Base-by-base conservation (phyloP, 35 echinoderm and acorn worm species). In the Chiridota heheva region DNA sequence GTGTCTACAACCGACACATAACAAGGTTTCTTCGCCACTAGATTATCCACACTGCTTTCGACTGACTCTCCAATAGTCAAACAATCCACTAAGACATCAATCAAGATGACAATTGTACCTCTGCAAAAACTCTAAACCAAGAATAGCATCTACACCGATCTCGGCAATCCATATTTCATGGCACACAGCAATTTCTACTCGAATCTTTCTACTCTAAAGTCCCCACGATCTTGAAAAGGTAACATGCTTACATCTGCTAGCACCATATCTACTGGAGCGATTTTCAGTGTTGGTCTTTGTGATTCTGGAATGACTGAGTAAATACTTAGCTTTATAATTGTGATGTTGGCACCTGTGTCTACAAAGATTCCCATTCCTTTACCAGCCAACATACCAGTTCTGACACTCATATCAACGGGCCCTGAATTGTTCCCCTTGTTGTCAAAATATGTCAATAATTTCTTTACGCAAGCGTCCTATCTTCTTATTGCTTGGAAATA, bases 191-290 rank as follows among this genome's bases (percentile, higher is more conserved):
- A n/a, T n/a, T n/a, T n/a, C n/a, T n/a, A n/a, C n/a, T n/a, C n/a
- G n/a, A n/a, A 78, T 35, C 1, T 60, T n/a, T n/a, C n/a, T n/a
- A n/a, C n/a, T n/a, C n/a, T 13, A 40, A 78, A 78, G 8, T 24
- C 42, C 48, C 74, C 73, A 59, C 5, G 29, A 1, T 37, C 74
- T 24, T 37, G 17, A 36, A 33, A 59, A 8, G 26, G 13, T n/a
- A 78, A 40, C 17, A 56, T 47, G 57, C 73, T 78, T 26, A 47
- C 7, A 31, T 76, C 72, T 18, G 72, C 72, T 13, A 76, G 72
- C 16, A 29, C 17, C 73, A 5, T 5, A 40, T 72, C 68, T 18
- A 42, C 26, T 12, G 36, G 37, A 42, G 42, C 68, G 40, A 42
- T 36, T 42, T 42, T 26, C 6, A 72, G 68, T 42, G 45, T 18